phyloP scores from a whole-genome alignment of 1,140 invertebrate species.

The Vollenhovia emeryi region DNA sequence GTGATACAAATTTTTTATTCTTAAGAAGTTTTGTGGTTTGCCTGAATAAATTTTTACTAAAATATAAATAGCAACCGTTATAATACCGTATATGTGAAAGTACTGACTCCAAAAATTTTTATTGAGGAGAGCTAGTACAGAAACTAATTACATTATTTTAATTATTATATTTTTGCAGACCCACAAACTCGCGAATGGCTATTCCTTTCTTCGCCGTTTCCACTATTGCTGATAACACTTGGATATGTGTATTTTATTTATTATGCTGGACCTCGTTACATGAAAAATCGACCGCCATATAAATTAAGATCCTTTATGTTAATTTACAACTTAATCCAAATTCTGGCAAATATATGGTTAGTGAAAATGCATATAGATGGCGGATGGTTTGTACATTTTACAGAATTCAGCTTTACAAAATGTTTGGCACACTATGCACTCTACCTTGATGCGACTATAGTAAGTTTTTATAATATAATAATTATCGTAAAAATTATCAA shows the following conservation, averaged over 20 bases:
- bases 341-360: slow-evolving; percentile 84
- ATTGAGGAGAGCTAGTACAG: neutral
- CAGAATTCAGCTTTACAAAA: too few relatives aligned
- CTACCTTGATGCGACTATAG: too few relatives aligned
- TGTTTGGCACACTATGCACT: too few relatives aligned
- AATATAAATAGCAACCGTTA: neutral
- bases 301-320: slow-evolving; percentile 86
- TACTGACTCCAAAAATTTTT: neutral
- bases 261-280: slow-evolving; percentile 85
- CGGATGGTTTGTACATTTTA: slow-evolving; percentile 71
- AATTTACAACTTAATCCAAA: slow-evolving; percentile 87
- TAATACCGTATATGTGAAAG: neutral
- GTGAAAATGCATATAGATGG: slow-evolving; percentile 78
- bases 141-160: neutral
- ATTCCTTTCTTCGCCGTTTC: slow-evolving; percentile 85
- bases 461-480: too few relatives aligned
- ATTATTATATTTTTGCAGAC: slow-evolving; percentile 76
- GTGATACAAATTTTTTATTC: neutral
- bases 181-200: slow-evolving; percentile 86
- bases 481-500: too few relatives aligned
- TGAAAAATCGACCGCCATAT: slow-evolving; percentile 87
- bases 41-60: neutral
- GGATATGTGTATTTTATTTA: slow-evolving; percentile 85
- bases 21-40: neutral
- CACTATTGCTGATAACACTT: slow-evolving; percentile 83